Percentiles rank a stretch among this genome's conserved stretches.
phyloP scores from a whole-genome alignment of 1,140 invertebrate species.

The Zaprionus nigranus region DNA sequence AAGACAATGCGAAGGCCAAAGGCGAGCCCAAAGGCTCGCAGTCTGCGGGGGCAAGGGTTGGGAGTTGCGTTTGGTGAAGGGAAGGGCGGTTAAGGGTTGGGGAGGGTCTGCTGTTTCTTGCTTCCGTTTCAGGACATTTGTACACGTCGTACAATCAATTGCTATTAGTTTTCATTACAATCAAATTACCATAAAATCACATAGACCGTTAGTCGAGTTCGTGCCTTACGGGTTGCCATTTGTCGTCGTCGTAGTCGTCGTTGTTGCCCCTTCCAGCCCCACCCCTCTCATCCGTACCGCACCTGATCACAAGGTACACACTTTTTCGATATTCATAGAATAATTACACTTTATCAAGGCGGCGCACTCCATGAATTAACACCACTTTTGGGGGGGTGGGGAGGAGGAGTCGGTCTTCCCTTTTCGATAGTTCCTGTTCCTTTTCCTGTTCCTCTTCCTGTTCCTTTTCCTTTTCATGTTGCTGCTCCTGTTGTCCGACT shows the following conservation, averaged over 20 bases:
- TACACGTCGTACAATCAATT: slow-evolving; percentile 80
- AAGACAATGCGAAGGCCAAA: slow-evolving; percentile 20
- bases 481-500: background rate
- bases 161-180: slow-evolving; percentile 81
- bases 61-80: background rate
- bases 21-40: slow-evolving; percentile 41
- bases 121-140: slow-evolving; percentile 41
- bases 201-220: slow-evolving; percentile 51
- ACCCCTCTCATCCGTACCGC: background rate
- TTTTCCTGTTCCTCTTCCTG: background rate
- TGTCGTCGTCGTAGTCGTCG: slow-evolving; percentile 4
- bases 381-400: slow-evolving; percentile 16
- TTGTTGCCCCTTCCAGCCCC: background rate
- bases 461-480: background rate
- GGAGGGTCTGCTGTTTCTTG: background rate
- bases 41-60: background rate
- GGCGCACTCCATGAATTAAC: slow-evolving; percentile 73
- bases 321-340: slow-evolving; percentile 81
- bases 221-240: slow-evolving; percentile 45
- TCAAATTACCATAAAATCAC: slow-evolving; percentile 82
- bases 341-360: slow-evolving; percentile 79
- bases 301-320: slow-evolving; percentile 56
- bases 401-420: background rate
- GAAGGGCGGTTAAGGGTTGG: background rate
- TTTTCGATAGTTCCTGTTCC: slow-evolving; percentile 31